phyloP scores from a whole-genome alignment of 2,888 invertebrate species.

The Psococerastis gibbosa region DNA sequence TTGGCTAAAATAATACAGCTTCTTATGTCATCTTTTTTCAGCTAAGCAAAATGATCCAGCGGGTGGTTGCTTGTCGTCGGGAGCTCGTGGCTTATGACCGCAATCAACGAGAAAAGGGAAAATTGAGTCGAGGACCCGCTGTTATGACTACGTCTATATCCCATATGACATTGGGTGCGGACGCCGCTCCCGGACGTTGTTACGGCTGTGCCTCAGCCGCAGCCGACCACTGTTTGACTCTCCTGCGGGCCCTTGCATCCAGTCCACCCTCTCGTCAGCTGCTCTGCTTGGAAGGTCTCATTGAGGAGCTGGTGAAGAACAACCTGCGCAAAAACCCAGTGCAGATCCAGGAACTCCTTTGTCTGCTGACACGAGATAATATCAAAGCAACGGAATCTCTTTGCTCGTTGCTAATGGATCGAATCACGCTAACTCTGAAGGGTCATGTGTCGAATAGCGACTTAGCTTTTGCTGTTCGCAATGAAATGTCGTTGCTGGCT shows the following conservation, averaged over 20 bases:
- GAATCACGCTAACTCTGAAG: constrained; percentile 62
- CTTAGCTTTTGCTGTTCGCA: constrained; percentile 57
- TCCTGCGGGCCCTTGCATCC: constrained; percentile 74
- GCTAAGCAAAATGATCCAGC: constrained; percentile 56
- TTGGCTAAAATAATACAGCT: constrained; percentile 1
- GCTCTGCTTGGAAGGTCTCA: constrained; percentile 66
- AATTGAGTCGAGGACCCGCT: constrained; percentile 14
- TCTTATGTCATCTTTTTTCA: neutral
- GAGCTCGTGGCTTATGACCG: constrained; percentile 85
- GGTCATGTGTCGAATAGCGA: constrained; percentile 58
- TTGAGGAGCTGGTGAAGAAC: constrained; percentile 75
- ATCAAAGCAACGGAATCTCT: constrained; percentile 62
- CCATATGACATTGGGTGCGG: constrained; percentile 8
- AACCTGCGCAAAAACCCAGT: constrained; percentile 74
- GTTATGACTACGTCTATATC: constrained; percentile 9
- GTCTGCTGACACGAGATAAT: constrained; percentile 76
- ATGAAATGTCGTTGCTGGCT: constrained; percentile 74
- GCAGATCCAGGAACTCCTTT: constrained; percentile 49
- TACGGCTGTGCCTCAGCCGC: constrained; percentile 81
- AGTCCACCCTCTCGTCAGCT: constrained; percentile 53
- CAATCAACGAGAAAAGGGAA: constrained; percentile 45
- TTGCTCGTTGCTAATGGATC: constrained; percentile 59
- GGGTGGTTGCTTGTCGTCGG: constrained; percentile 75
- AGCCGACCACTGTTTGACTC: constrained; percentile 82
- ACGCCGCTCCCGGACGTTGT: constrained; percentile 37